Base-by-base conservation (phyloP, 2,797 vertebrate species). In the Helicolenus hilgendorfi region DNA sequence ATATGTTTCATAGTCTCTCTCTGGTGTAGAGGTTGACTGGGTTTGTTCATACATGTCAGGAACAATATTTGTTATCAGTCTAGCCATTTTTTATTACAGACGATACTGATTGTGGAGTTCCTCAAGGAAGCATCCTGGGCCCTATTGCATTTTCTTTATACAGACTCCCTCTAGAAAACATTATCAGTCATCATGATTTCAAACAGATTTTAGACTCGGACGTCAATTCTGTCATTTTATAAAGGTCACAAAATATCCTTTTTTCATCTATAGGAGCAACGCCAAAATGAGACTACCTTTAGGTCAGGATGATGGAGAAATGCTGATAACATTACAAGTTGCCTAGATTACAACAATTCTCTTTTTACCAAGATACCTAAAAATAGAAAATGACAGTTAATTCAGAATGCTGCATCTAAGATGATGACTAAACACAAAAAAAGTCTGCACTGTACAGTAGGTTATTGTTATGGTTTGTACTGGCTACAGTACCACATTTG, bases 221-320 rank as follows among this genome's bases (percentile, higher is more conserved):
- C 15, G 0, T 64, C 11, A 35, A 64, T 64, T 33, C 20, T 20
- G 5, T 64, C 20, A 10, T 64, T 64, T 31, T 64, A 13, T 13
- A 11, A 58, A 26, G 22, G 55, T 58, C 0, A 58, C 22, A 27
- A 29, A 33, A 63, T n/a, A 13, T 1, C 0, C 2, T 64, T 22
- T 36, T 62, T 59, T 26, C 11, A 26, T 58, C 59, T 62, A 15
- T 62, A 5, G 15, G 59, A 0, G 8, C 18, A 62, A 31, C 2
- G 27, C 59, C 27, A 62, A 60, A 31, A 62, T 20, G 7, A 29
- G 58, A 63, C 29, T 11, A 65, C n/a, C 0, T 38, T 38, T 36
- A 14, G 35, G 33, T 36, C 5, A 36, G n/a, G 0, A 24, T 33
- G 45, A 24, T 11, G n/a, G 11, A 22, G 7, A 55, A 14, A 69